These are phyloP conservation scores for Spinus pinus DNA, from an alignment of 2,797 vertebrate genomes.

Conservation along the genomic window DNA sequence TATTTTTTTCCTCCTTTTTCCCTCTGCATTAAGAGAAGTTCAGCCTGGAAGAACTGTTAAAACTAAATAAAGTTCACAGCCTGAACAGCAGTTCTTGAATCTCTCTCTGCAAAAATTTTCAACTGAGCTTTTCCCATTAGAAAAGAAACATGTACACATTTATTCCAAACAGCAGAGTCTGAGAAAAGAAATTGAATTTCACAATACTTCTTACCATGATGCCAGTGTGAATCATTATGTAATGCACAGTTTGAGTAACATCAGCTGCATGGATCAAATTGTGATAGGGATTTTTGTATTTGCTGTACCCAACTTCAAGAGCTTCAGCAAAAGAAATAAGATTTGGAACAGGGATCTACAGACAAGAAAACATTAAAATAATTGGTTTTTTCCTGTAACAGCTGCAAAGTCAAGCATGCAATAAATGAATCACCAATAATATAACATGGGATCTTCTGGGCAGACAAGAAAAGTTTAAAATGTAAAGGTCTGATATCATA, in stretches of 20 bases:
- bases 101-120: not conserved
- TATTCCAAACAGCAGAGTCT: not conserved
- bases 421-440: not conserved
- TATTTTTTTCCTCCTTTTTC: not conserved
- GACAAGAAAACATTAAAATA: constrained; percentile 21
- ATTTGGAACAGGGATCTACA: constrained; percentile 90
- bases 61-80: not conserved
- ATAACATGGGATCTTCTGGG: not conserved
- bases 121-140: not conserved
- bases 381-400: not conserved
- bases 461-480: not conserved
- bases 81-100: not conserved
- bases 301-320: constrained; percentile 93
- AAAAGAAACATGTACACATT: not conserved
- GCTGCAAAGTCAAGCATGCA: not conserved
- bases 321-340: constrained; percentile 88
- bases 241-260: constrained; percentile 96
- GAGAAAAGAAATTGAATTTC: not conserved
- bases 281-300: constrained; percentile 96
- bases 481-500: not conserved
- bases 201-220: constrained; percentile 86
- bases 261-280: constrained; percentile 97
- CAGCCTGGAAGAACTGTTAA: not conserved
- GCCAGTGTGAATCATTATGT: constrained; percentile 96
- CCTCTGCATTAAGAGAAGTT: not conserved